A percentile compares a stretch with the other conserved stretches of the same genome.
Evolutionary conservation across 2,888 invertebrate species (phyloP).

Genomic region (Callosobruchus maculatus): DNA sequence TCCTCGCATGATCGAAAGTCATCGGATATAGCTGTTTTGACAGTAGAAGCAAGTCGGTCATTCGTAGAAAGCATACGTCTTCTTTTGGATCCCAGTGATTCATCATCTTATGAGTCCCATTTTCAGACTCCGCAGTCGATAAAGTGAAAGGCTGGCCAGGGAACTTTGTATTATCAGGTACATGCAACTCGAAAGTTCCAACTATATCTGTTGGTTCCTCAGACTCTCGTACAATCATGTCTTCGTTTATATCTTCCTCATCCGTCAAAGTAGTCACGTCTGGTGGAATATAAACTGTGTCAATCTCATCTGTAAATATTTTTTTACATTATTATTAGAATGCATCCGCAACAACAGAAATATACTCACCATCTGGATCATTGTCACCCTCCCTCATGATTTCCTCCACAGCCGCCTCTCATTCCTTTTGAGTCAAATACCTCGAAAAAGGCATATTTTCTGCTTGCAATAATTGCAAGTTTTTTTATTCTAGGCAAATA

Average conservation of each 20-base stretch:
- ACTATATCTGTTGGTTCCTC: constrained; percentile 19
- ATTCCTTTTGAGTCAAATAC: constrained; percentile 12
- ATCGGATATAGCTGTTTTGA: constrained; percentile 5
- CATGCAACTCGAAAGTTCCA: constrained; percentile 21
- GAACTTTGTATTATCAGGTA: constrained; percentile 7
- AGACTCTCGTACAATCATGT: constrained; percentile 10
- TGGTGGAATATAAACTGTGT: constrained; percentile 40
- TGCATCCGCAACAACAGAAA: too few species aligned
- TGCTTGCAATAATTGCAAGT: too few species aligned
- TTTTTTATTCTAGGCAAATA: too few species aligned
- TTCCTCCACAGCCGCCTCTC: constrained; percentile 12
- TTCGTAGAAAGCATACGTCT: constrained; percentile 14
- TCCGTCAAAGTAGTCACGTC: constrained; percentile 20
- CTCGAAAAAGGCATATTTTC: constrained; percentile 3
- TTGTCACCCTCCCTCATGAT: constrained; percentile 2
- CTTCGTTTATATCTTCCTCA: constrained; percentile 19
- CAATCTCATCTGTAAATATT: constrained; percentile 9
- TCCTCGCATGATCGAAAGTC: constrained; percentile 6
- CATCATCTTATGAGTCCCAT: constrained; percentile 18
- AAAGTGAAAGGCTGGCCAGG: constrained; percentile 6
- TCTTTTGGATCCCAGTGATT: constrained; percentile 14
- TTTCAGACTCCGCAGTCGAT: constrained; percentile 9
- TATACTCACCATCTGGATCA: too few species aligned
- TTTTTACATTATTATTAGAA: neutral
- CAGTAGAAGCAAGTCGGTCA: constrained; percentile 3